Conservation (phyloP, 2,113 vertebrate species). For the Sphaerodactylus townsendi region DNA sequence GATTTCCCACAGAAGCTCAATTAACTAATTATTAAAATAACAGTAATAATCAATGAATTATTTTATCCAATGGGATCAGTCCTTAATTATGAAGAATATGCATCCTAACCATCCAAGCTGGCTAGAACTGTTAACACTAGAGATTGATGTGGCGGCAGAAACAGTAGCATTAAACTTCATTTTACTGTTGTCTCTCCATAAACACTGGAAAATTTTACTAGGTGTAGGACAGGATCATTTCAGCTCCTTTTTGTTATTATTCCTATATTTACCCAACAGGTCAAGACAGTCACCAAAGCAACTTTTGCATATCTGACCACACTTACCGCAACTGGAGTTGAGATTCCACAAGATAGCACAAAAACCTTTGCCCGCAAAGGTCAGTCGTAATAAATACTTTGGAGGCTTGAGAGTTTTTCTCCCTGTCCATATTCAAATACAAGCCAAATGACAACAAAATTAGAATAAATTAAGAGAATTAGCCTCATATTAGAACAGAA, state of each 20-base stretch:
- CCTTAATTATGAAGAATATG: neutral
- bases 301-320: neutral
- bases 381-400: conserved; percentile 96
- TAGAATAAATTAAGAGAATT: neutral
- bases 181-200: neutral
- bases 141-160: neutral
- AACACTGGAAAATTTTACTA: neutral
- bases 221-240: neutral
- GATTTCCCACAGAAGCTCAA: too few species aligned
- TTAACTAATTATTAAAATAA: too few species aligned
- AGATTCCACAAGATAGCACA: conserved; percentile 94
- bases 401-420: conserved; percentile 92
- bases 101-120: neutral
- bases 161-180: neutral
- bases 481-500: neutral
- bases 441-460: neutral
- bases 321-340: conserved; percentile 91
- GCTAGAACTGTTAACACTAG: neutral
- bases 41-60: neutral
- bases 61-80: neutral
- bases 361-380: conserved; percentile 90
- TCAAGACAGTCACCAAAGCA: neutral
- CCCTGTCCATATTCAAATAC: conserved; percentile 68
- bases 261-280: neutral
- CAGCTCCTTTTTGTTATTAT: neutral